Conservation (phyloP, 2,113 vertebrate species). For the Meles meles region DNA sequence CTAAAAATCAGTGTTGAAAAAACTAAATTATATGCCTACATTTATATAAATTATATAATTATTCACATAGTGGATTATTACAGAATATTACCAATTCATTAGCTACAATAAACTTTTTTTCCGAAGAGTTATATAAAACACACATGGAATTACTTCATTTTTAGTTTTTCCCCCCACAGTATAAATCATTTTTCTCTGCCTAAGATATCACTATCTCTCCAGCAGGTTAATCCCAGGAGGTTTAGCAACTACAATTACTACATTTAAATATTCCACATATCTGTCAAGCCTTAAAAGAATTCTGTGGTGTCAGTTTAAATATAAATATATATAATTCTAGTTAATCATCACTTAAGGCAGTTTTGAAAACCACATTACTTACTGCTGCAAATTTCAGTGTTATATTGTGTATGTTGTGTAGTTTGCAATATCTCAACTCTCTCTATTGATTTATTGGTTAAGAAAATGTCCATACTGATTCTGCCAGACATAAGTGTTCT, state of each 20-base stretch:
- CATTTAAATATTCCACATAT: constrained; percentile 86
- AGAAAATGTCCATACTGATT: constrained; percentile 72
- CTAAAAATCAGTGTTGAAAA: constrained; percentile 56
- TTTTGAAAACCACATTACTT: constrained; percentile 83
- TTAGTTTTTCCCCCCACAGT: constrained; percentile 66
- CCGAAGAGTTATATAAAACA: constrained; percentile 74
- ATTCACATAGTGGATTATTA: constrained; percentile 64
- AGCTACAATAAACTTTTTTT: constrained; percentile 75
- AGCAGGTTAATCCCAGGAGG: constrained; percentile 84
- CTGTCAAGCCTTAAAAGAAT: constrained; percentile 87
- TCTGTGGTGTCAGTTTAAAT: constrained; percentile 87
- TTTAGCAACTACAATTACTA: constrained; percentile 85
- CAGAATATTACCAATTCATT: constrained; percentile 68
- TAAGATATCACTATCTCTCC: constrained; percentile 83
- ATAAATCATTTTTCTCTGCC: constrained; percentile 80
- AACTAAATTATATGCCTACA: constrained; percentile 48
- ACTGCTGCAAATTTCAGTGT: constrained; percentile 70
- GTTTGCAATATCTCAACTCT: constrained; percentile 72
- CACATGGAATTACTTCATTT: constrained; percentile 77
- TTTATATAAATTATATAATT: constrained; percentile 74
- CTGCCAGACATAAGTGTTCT: constrained; percentile 69
- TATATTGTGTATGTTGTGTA: constrained; percentile 66
- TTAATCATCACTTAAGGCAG: constrained; percentile 84
- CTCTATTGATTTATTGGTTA: constrained; percentile 80
- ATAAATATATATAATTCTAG: constrained; percentile 87